Evolutionary conservation across 2,797 vertebrate species (phyloP).

Genomic region (Onychomys arenicola): DNA sequence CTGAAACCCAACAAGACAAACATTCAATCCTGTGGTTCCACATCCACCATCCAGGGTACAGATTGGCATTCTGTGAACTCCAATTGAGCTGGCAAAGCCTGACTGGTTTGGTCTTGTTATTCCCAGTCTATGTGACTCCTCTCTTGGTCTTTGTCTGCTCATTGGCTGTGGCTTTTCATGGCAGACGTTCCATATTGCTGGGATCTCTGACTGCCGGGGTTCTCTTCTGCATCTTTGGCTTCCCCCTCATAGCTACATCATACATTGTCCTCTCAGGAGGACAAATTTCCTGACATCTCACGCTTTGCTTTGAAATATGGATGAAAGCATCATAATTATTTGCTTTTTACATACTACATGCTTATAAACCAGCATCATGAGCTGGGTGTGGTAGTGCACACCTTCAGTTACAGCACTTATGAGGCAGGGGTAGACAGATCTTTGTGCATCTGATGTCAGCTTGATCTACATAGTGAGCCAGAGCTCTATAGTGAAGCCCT

Average conservation of each 20-base stretch:
- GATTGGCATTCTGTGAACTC: background rate
- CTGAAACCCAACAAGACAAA: background rate
- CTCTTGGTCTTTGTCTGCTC: background rate
- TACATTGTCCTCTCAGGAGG: background rate
- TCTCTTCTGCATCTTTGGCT: background rate
- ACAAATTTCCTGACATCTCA: background rate
- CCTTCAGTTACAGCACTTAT: background rate
- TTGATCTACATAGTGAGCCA: background rate
- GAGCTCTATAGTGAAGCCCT: no score
- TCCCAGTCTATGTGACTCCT: background rate
- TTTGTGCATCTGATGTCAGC: no score
- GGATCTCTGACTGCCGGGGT: background rate
- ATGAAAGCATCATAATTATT: background rate
- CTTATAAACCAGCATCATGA: background rate
- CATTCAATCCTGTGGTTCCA: background rate
- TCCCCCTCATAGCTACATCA: background rate
- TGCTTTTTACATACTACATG: background rate
- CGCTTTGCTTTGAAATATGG: background rate
- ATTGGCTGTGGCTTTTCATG: background rate
- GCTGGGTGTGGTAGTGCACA: no score
- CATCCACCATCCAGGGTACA: background rate
- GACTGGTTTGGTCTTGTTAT: background rate
- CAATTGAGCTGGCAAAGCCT: background rate
- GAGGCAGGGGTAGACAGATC: background rate
- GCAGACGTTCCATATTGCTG: background rate